Conservation (phyloP, 1,140 invertebrate species). For the Meteorus sp. region DNA sequence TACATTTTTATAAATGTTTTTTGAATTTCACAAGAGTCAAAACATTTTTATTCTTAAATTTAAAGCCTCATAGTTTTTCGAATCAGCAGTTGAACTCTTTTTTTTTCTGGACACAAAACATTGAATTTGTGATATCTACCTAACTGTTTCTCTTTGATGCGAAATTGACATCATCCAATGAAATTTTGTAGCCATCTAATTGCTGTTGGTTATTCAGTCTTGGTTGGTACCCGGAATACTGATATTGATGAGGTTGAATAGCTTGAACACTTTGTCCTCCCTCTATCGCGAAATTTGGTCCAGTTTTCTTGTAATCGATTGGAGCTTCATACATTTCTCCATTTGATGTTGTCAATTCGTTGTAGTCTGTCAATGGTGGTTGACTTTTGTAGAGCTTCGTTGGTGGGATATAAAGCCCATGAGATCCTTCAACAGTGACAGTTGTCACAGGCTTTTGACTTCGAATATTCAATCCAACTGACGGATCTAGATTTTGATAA, state of each 20-base stretch:
- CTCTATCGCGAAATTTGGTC: constrained; percentile 23
- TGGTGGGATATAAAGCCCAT: constrained; percentile 38
- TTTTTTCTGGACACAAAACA: too few relatives aligned
- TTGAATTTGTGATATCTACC: too few relatives aligned
- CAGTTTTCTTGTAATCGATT: constrained; percentile 15
- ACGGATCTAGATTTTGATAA: background rate
- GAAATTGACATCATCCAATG: constrained; percentile 40
- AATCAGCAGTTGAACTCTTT: too few relatives aligned
- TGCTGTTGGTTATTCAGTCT: constrained; percentile 31
- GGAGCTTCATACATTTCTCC: constrained; percentile 7
- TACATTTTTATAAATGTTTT: too few relatives aligned
- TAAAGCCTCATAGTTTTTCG: too few relatives aligned
- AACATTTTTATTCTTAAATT: too few relatives aligned
- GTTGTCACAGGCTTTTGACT: constrained; percentile 36
- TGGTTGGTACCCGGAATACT: constrained; percentile 43
- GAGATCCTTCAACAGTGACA: constrained; percentile 39
- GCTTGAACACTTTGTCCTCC: constrained; percentile 37
- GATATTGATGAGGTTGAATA: constrained; percentile 40
- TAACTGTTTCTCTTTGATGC: constrained; percentile 36
- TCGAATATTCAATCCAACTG: constrained; percentile 16
- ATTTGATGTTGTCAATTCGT: constrained; percentile 35
- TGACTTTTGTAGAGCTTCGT: constrained; percentile 32
- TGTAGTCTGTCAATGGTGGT: constrained; percentile 35
- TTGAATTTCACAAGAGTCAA: too few relatives aligned
- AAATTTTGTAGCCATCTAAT: constrained; percentile 32